These are phyloP conservation scores for Ceyx erithaca DNA, from an alignment of 2,797 vertebrate genomes.

Conservation along the genomic window DNA sequence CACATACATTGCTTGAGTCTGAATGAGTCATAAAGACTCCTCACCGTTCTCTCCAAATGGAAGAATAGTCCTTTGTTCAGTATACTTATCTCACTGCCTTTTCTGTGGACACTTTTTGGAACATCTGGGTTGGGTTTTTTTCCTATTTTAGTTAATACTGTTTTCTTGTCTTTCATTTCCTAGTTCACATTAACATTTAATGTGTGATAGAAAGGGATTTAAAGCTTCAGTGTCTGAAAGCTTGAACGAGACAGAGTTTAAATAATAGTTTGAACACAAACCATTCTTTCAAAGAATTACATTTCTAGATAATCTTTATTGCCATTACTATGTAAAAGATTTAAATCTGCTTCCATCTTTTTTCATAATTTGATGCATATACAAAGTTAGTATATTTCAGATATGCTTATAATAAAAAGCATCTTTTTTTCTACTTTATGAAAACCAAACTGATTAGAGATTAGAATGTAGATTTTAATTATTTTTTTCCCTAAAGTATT, in stretches of 20 bases:
- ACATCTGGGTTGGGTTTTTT: not conserved
- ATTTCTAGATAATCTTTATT: slow-evolving; percentile 24
- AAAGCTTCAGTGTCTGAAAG: not conserved
- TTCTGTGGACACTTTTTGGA: not conserved
- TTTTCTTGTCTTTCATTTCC: not conserved
- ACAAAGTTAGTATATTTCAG: not conserved
- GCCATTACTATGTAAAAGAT: not conserved
- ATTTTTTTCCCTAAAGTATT: not conserved
- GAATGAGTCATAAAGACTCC: not conserved
- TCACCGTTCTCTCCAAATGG: not conserved
- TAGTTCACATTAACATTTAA: not conserved
- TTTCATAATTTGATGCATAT: not conserved
- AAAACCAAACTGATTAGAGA: not conserved
- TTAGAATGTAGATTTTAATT: not conserved
- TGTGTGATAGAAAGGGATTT: not conserved
- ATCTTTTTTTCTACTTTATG: not conserved
- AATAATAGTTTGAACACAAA: slow-evolving; percentile 6
- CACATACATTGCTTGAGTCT: not conserved
- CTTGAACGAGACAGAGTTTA: not conserved
- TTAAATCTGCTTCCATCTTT: not conserved
- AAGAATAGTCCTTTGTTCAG: not conserved
- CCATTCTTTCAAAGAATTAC: not conserved
- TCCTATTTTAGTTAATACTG: not conserved
- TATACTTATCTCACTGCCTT: not conserved
- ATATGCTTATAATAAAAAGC: not conserved